phyloP scores from a whole-genome alignment of 2,888 invertebrate genomes.

The Clivina fossor region DNA sequence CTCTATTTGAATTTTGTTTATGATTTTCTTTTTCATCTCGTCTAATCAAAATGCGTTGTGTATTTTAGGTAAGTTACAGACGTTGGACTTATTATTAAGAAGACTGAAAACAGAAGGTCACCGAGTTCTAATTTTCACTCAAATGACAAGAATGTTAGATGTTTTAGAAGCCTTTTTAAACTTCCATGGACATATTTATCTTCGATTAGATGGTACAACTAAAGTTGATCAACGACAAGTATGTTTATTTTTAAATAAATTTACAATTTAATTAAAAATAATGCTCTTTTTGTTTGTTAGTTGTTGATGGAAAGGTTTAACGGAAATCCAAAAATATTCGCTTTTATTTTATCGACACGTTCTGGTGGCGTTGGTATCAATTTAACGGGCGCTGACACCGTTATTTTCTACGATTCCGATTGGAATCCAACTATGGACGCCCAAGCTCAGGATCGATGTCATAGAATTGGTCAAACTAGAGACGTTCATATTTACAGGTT shows the following conservation, averaged over 20 bases:
- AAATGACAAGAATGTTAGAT: constrained; percentile 99
- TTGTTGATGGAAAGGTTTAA: constrained; percentile 97
- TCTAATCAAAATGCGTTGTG: no score
- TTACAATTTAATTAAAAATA: not conserved
- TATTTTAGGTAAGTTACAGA: constrained; percentile 79
- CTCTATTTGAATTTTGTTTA: no score
- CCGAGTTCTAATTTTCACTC: constrained; percentile 95
- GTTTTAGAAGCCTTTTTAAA: constrained; percentile 96
- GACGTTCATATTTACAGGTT: no score
- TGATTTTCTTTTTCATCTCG: no score
- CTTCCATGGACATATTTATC: constrained; percentile 94
- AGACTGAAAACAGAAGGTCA: constrained; percentile 81
- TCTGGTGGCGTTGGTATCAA: constrained; percentile 98
- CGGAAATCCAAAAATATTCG: constrained; percentile 91
- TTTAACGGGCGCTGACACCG: constrained; percentile 97
- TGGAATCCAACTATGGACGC: constrained; percentile 99
- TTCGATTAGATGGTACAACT: constrained; percentile 94
- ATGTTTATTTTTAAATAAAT: constrained; percentile 38
- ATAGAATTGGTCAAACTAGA: no score
- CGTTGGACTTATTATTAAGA: constrained; percentile 78
- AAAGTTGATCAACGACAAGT: constrained; percentile 91
- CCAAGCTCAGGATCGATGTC: no score
- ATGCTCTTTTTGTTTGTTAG: constrained; percentile 51
- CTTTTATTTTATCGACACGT: constrained; percentile 95
- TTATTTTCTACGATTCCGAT: constrained; percentile 99